Evolutionary conservation across 2,797 vertebrate genomes (phyloP).

Genomic region (Pelobates cultripes): DNA sequence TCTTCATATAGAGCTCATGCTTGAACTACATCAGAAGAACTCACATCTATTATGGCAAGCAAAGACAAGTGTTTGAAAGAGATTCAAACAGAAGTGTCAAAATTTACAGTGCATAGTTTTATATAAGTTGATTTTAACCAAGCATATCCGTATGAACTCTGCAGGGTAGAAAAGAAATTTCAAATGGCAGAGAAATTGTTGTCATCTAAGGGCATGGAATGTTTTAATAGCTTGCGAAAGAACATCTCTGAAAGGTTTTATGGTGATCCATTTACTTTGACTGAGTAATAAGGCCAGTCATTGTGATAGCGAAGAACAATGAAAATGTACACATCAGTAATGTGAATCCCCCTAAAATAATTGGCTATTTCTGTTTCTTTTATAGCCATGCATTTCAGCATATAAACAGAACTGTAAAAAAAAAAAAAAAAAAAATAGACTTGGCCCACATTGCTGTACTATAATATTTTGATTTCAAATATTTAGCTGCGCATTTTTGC

Average conservation of each 20-base stretch:
- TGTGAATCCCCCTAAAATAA: conserved; percentile 66
- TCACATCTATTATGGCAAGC: conserved; percentile 99
- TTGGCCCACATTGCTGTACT: conserved; percentile 35
- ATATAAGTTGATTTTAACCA: conserved; percentile 98
- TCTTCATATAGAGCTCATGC: conserved; percentile 86
- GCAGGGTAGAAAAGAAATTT: conserved; percentile 92
- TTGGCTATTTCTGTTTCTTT: conserved; percentile 54
- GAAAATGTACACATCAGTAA: conserved; percentile 60
- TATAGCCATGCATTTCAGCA: conserved; percentile 33
- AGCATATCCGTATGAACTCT: conserved; percentile 96
- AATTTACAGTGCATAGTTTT: conserved; percentile 92
- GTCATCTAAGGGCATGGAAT: conserved; percentile 88
- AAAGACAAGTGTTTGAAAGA: conserved; percentile 98
- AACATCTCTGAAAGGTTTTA: conserved; percentile 83
- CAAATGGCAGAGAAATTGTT: conserved; percentile 90
- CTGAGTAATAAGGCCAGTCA: conserved; percentile 80
- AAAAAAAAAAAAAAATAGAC: conserved; percentile 62
- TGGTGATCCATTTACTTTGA: conserved; percentile 84
- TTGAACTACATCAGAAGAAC: conserved; percentile 97
- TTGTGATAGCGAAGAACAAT: conserved; percentile 76
- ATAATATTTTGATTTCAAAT: conserved; percentile 34
- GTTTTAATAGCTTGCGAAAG: conserved; percentile 86
- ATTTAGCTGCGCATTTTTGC: conserved; percentile 16
- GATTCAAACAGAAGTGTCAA: conserved; percentile 97
- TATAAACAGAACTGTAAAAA: conserved; percentile 41